Base-by-base conservation (phyloP, 2,888 invertebrate genomes). In the Ochropacha duplaris region DNA sequence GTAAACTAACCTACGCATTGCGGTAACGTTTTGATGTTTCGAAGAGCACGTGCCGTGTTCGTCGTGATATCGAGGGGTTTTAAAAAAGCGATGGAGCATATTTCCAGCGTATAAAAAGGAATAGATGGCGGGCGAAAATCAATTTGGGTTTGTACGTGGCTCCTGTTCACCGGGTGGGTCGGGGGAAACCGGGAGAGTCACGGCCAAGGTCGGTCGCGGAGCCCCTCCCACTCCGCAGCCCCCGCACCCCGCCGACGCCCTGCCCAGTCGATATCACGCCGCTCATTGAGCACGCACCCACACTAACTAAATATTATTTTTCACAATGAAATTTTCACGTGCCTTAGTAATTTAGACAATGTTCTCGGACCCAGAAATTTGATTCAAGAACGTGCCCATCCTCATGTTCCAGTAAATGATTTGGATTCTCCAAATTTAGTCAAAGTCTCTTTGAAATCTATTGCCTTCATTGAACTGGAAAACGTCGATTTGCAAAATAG, bases 201-300 rank as follows among this genome's bases (percentile, higher is more conserved):
- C 87, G 92, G 92, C 90, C 92, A 92, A 92, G 92, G 92, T 92
- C 91, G 83, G 83, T 76, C 81, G 83, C 78, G 68, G 71, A 69
- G 69, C 68, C 68, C 59, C 59, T 62, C 62, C 62, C 61, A 51
- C 61, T 58, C 54, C 66, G 59, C 63, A 57, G 62, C 63, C 64
- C 63, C 62, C 68, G 64, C 69, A 60, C 62, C 68, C 59, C 64
- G 65, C 65, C 71, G 68, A 58, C 67, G 58, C 68, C 68, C 67
- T 54, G 57, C 73, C 66, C 69, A 76, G 78, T 78, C 85, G 76
- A 83, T 79, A 81, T 76, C 73, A 71, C 68, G 71, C 74, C 81
- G 73, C 86, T 81, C 87, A 86, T 81, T 86, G 83, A 84, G 77
- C 72, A 71, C 76, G 65, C 74, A 73, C 79, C 67, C 76, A 76